Conservation (phyloP, 2,888 invertebrate species). For the Unio delphinus region DNA sequence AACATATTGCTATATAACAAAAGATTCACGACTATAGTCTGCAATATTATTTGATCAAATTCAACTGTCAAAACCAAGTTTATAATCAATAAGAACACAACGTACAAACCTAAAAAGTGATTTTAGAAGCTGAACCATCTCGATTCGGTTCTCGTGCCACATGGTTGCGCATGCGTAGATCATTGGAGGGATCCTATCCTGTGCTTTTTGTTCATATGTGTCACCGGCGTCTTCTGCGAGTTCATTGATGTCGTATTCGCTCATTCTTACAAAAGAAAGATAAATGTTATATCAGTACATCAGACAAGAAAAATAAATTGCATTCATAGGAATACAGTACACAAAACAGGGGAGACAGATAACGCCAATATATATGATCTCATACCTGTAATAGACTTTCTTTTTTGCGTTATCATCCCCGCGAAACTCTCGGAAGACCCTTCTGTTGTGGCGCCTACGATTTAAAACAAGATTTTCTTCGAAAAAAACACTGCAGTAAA, state of each 20-base stretch:
- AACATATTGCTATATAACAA: no score
- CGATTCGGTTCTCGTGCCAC: slow-evolving; percentile 99
- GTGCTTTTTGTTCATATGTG: slow-evolving; percentile 15
- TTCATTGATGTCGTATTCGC: neutral
- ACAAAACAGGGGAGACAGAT: no score
- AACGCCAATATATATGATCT: neutral
- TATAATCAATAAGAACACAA: neutral
- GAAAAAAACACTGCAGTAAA: slow-evolving; percentile 92
- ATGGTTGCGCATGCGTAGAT: slow-evolving; percentile 98
- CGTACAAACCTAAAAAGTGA: slow-evolving; percentile 77
- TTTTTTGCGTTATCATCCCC: slow-evolving; percentile 71
- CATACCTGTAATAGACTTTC: slow-evolving; percentile 22
- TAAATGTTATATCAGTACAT: neutral
- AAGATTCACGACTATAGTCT: no score
- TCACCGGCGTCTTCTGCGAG: slow-evolving; percentile 11
- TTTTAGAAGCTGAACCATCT: slow-evolving; percentile 92
- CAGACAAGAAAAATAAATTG: no score
- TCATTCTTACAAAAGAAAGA: neutral
- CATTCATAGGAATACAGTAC: neutral
- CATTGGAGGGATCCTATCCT: slow-evolving; percentile 53
- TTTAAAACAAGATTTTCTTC: slow-evolving; percentile 97
- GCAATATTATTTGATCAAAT: neutral
- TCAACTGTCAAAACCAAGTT: neutral
- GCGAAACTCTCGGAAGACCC: slow-evolving; percentile 79
- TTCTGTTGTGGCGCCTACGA: slow-evolving; percentile 88